Base-by-base conservation (phyloP, 2,888 invertebrate genomes). In the Calameuta idolon region DNA sequence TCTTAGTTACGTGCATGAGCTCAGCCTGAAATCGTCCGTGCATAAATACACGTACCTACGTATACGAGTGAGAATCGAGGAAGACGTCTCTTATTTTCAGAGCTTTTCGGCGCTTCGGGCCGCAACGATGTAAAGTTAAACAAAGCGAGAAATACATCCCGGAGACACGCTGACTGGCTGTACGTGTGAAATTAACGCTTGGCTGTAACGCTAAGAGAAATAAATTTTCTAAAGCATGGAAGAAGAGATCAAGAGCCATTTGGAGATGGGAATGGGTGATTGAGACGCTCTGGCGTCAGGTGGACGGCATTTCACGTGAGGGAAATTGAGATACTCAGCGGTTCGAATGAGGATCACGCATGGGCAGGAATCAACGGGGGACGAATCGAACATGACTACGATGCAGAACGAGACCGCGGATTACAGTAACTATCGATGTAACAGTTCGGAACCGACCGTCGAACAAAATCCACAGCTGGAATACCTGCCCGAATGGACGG, bases 401-500 rank as follows among this genome's bases (percentile, higher is more conserved):
- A 83, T 83, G 83, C 83, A 79, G 79, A 83, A 83, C 82, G 79
- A 34, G 79, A 83, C 75, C 73, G 68, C 69, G 23, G 80, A 68
- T 69, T 74, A 74, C 68, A 31, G 37, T 34, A 69, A 79, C 69
- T 55, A 71, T 69, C 71, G 69, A 69, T 75, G 75, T 78, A 81
- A 81, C 75, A 74, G 78, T 73, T 77, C 80, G 74, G 55, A 69
- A 69, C 34, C 74, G 69, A 69, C 73, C 12, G 40, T 69, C 37
- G 74, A 73, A 12, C 74, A 37, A 76, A 79, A 79, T 69, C 68
- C 69, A 40, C 75, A 71, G 75, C 34, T 69, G 69, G 80, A 86
- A 74, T 88, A 87, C 33, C 81, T 86, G 40, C 87, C 90, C 23
- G 83, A 85, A 75, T 92, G 91, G 91, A 84, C 85, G 40, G 90